Base-by-base conservation (phyloP, 2,797 vertebrate genomes). In the Chanos chanos region DNA sequence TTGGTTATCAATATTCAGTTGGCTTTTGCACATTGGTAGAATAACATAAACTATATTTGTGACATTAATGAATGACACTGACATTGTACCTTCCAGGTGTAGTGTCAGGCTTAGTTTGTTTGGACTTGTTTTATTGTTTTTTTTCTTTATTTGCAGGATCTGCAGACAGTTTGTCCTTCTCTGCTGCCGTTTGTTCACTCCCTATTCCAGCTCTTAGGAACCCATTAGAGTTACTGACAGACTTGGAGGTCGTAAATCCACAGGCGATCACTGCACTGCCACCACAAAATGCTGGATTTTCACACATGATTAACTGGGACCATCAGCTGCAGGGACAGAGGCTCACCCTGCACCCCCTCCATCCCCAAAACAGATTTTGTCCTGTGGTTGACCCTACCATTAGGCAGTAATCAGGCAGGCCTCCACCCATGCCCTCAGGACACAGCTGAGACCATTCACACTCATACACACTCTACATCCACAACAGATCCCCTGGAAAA, bases 241-340 rank as follows among this genome's bases (percentile, higher is more conserved):
- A 70, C 55, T 45, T 37, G 18, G 39, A 49, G 50, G 37, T 31
- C 53, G 43, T 51, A 28, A 59, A 59, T 67, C 33, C n/a, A 53
- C 64, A 31, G 22, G 7, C 51, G 50, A 65, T 59, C 30, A 43
- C 53, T 48, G n/a, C 16, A 24, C 37, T 59, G 63, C 36, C 61
- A 52, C 55, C 12, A 13, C 21, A 60, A 60, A 61, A 63, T 52
- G 58, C 66, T n/a, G 69, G 45, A 25, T 64, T 72, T 66, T 75
- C 66, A 75, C 59, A 39, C 59, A 64, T 49, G 63, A 75, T 75
- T 75, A 70, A 64, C 39, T 34, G 43, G 50, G 50, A n/a, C 63
- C 59, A 70, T 54, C 55, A 53, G 45, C 55, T 48, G 36, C 40
- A 44, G 31, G 53, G 47, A 31, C 44, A 13, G 25, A 59, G 31